These are phyloP conservation scores for Antheraea mylitta DNA, from an alignment of 1,140 invertebrate genomes.

Conservation along the genomic window DNA sequence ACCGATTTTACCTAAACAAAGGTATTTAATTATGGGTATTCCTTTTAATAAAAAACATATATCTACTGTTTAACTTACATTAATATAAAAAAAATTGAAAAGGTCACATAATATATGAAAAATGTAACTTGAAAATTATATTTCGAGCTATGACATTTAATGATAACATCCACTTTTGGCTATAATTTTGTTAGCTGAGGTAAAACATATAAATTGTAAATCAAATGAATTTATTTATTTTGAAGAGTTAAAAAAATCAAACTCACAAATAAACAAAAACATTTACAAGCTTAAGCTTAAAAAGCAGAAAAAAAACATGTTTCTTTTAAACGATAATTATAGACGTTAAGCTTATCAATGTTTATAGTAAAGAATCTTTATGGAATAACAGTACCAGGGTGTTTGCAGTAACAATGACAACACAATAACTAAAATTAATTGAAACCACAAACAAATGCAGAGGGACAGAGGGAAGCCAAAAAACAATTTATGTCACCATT, in stretches of 20 bases:
- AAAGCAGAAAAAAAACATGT: too few relatives aligned
- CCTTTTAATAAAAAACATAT: background rate
- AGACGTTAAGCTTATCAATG: background rate
- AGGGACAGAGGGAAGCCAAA: constrained; percentile 36
- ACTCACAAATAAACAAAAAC: too few relatives aligned
- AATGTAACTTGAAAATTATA: too few relatives aligned
- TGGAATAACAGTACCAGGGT: constrained; percentile 34
- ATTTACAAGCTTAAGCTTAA: too few relatives aligned
- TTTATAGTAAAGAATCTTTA: constrained; percentile 40
- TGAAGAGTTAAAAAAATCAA: too few relatives aligned
- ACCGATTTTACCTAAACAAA: constrained; percentile 2
- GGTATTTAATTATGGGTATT: background rate
- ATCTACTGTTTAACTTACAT: background rate
- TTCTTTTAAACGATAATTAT: too few relatives aligned
- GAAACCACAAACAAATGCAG: constrained; percentile 59
- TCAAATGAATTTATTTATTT: too few relatives aligned
- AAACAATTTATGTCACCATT: constrained; percentile 53
- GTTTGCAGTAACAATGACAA: constrained; percentile 33
- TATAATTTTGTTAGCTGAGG: too few relatives aligned
- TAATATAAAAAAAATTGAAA: background rate
- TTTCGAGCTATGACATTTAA: too few relatives aligned
- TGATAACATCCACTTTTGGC: too few relatives aligned
- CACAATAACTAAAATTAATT: constrained; percentile 62
- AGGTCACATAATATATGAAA: too few relatives aligned
- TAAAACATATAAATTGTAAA: too few relatives aligned